Evolutionary conservation across 2,888 invertebrate species (phyloP), one percentile per base, ranked within the genome.

Genomic region (Chrysolina haemoptera): DNA sequence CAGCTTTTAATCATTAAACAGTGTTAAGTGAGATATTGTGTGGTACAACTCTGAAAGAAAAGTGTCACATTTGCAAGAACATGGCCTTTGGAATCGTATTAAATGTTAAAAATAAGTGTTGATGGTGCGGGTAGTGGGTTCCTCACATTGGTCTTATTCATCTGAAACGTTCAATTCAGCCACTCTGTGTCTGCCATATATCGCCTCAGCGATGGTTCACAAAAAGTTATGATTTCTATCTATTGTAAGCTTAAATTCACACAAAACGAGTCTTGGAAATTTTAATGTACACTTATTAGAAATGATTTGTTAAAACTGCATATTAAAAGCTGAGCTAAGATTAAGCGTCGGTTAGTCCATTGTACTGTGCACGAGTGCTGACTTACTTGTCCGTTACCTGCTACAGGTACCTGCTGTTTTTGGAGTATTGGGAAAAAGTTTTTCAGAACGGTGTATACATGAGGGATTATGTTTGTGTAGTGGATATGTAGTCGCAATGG

Each of bases 251-350:
- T 84, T 82, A 82, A 85, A 84, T 82, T 84, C 87, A 87, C 87
- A 87, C 87, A 86, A 85, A 83, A 84, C 81, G 83, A 81, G 79
- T 84, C 68, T 71, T 84, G 79, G 83, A 82, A 79, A 84, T 83
- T 84, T 84, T 82, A 85, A 82, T 86, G 83, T 86, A 87, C 87
- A 86, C 82, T 84, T 84, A 87, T 87, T 87, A 87, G 86, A 85
- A 85, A 82, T 86, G 85, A 83, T 82, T 82, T 84, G 85, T 86
- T 86, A 86, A 86, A 87, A 87, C 86, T 85, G 87, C 87, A 87
- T 86, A 87, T 88, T 87, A 88, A 88, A 88, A 88, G 88, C 88
- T 88, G 88, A 88, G 88, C 88, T 88, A 83, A 85, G 85, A 88
- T 88, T 88, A 88, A 86, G 88, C 88, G 85, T 84, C 87, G 85